These are phyloP conservation scores for Miltochrista miniata DNA, from an alignment of 2,888 invertebrate species.

Conservation along the genomic window DNA sequence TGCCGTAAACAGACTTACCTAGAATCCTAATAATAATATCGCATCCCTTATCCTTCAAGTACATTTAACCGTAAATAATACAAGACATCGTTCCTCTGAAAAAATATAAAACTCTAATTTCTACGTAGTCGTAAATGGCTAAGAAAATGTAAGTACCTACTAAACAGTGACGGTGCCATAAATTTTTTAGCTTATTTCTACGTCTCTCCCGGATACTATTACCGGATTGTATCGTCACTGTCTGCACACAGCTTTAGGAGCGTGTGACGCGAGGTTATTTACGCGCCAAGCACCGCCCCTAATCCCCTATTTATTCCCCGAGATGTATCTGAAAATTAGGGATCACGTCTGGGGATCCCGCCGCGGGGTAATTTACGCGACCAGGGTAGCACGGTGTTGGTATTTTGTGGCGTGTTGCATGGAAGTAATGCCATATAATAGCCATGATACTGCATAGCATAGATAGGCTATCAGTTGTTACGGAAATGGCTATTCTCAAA, in stretches of 20 bases:
- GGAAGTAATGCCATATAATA: too few species aligned
- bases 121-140: too few species aligned
- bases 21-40: too few species aligned
- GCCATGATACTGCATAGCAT: conserved; percentile 10
- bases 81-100: too few species aligned
- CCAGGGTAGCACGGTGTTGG: conserved; percentile 37
- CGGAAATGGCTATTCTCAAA: neutral
- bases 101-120: too few species aligned
- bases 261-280: conserved; percentile 79
- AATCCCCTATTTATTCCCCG: conserved; percentile 82
- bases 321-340: conserved; percentile 84
- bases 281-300: conserved; percentile 75
- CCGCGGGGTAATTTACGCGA: conserved; percentile 71
- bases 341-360: conserved; percentile 71
- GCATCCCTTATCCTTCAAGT: too few species aligned
- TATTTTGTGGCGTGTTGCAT: conserved; percentile 21
- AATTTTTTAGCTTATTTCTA: too few species aligned
- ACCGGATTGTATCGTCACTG: neutral
- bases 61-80: too few species aligned
- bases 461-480: conserved; percentile 20
- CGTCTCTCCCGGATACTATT: too few species aligned
- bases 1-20: too few species aligned
- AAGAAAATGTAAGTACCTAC: too few species aligned
- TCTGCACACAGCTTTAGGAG: conserved; percentile 13
- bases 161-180: too few species aligned